phyloP scores from a whole-genome alignment of 2,888 invertebrate species.

The Drosophila buzzatii region DNA sequence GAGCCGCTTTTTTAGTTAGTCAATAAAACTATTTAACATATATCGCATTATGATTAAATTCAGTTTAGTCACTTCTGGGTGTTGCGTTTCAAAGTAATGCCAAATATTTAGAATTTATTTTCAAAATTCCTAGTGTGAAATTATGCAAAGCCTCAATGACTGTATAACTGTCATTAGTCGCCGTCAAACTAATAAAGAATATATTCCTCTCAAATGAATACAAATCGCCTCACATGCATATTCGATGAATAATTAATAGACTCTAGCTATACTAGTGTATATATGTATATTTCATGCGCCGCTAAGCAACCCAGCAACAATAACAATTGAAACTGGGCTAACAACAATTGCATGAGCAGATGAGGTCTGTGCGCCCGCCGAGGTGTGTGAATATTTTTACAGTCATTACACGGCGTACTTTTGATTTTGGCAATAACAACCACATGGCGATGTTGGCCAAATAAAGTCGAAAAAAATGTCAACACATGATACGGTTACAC shows the following conservation, averaged over 20 bases:
- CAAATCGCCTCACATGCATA: constrained; percentile 20
- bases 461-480: constrained; percentile 71
- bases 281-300: constrained; percentile 49
- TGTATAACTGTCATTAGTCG: constrained; percentile 24
- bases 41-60: not conserved
- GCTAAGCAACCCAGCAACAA: constrained; percentile 32
- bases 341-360: constrained; percentile 73
- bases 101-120: not conserved
- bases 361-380: constrained; percentile 47
- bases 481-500: constrained; percentile 61
- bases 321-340: constrained; percentile 67
- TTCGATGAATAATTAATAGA: constrained; percentile 22
- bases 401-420: constrained; percentile 60
- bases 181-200: constrained; percentile 15
- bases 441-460: constrained; percentile 54
- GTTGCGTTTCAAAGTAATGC: not conserved
- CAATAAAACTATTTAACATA: constrained; percentile 17
- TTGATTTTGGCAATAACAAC: constrained; percentile 48
- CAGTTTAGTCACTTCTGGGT: not conserved
- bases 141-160: constrained; percentile 25
- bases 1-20: constrained; percentile 2
- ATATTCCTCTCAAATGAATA: constrained; percentile 9
- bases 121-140: constrained; percentile 2
- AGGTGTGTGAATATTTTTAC: constrained; percentile 75
- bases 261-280: constrained; percentile 29